Evolutionary conservation across 2,113 vertebrate species (phyloP).

Genomic region (zebrafish (Danio rerio)): GRCz12tu NC_133181.1:29697001-29697500

Average conservation of each 20-base stretch:
- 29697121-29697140: constrained; percentile 66
- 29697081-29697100: background rate
- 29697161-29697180: background rate
- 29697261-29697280: too few relatives aligned
- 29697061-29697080: constrained; percentile 45
- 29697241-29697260: too few relatives aligned
- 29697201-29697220: background rate
- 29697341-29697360: background rate
- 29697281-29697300: too few relatives aligned
- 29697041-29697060: constrained; percentile 51
- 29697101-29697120: constrained; percentile 39
- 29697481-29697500: too few relatives aligned
- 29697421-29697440: too few relatives aligned
- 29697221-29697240: background rate
- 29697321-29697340: too few relatives aligned
- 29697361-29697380: background rate
- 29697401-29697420: too few relatives aligned
- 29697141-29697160: constrained; percentile 7
- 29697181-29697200: constrained; percentile 7
- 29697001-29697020: constrained; percentile 46
- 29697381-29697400: too few relatives aligned
- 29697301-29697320: too few relatives aligned
- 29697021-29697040: constrained; percentile 56
- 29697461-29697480: too few relatives aligned
- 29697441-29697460: too few relatives aligned